These are phyloP conservation scores for Tipula confusa DNA, from an alignment of 2,888 invertebrate genomes.

Conservation along the genomic window DNA sequence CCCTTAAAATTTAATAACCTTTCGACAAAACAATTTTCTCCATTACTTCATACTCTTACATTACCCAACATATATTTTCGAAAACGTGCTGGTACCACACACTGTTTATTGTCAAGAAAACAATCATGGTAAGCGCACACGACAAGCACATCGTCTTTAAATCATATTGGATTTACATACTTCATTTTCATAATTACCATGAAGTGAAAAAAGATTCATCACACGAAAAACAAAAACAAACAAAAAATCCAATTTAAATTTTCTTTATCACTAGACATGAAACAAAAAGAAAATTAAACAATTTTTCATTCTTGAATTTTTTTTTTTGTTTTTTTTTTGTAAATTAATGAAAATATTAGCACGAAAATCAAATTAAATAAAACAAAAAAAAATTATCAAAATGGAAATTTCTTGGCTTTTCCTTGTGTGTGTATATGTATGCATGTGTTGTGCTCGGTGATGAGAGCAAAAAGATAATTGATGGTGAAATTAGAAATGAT, in stretches of 20 bases:
- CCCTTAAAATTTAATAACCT: too few relatives aligned
- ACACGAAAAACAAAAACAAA: background rate
- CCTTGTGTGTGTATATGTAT: background rate
- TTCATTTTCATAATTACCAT: background rate
- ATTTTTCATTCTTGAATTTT: background rate
- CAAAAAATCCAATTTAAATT: background rate
- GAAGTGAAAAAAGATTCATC: background rate
- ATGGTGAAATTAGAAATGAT: background rate
- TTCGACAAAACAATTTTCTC: too few relatives aligned
- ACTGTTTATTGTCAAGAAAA: too few relatives aligned
- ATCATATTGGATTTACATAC: background rate
- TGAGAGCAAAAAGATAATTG: background rate
- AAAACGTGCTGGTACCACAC: too few relatives aligned
- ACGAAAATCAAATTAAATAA: background rate
- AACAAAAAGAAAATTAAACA: background rate
- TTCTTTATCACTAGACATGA: background rate
- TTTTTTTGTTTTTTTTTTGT: background rate
- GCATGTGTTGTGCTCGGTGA: background rate
- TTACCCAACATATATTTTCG: too few relatives aligned
- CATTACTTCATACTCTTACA: too few relatives aligned
- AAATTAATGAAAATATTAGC: background rate
- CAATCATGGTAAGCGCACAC: too few relatives aligned
- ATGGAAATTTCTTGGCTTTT: background rate
- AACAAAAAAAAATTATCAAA: background rate
- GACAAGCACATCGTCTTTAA: background rate